These are phyloP conservation scores for Hippocampus abdominalis DNA, from an alignment of 2,113 vertebrate species.

Conservation along the genomic window DNA sequence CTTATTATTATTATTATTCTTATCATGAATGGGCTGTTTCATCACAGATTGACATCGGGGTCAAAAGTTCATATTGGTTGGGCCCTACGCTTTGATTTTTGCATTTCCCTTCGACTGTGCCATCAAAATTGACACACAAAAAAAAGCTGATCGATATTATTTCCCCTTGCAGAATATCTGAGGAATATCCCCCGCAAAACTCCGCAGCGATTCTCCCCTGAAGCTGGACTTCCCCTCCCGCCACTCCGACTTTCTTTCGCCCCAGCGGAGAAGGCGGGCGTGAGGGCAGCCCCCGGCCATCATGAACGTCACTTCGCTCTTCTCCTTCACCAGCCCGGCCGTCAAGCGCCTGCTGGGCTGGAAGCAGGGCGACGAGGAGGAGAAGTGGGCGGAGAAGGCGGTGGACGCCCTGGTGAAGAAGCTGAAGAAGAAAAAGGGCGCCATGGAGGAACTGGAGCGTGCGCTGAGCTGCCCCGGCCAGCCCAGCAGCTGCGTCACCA, in stretches of 20 bases:
- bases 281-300: slow-evolving; percentile 44
- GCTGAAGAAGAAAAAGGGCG: slow-evolving; percentile 97
- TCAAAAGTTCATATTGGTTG: too few species aligned
- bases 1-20: too few species aligned
- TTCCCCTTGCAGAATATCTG: neutral
- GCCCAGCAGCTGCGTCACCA: slow-evolving; percentile 94
- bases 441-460: slow-evolving; percentile 95
- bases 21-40: too few species aligned
- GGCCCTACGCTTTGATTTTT: too few species aligned
- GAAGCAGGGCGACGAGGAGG: slow-evolving; percentile 97
- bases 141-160: neutral
- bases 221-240: slow-evolving; percentile 22
- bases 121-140: too few species aligned
- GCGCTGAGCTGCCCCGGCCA: slow-evolving; percentile 93
- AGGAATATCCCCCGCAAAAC: neutral
- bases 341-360: slow-evolving; percentile 94
- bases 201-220: slow-evolving; percentile 2
- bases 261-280: slow-evolving; percentile 36
- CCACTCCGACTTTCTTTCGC: slow-evolving; percentile 20
- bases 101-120: too few species aligned
- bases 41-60: too few species aligned
- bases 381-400: slow-evolving; percentile 97
- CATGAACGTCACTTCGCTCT: slow-evolving; percentile 97
- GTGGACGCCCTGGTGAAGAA: slow-evolving; percentile 96
- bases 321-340: slow-evolving; percentile 96